Evolutionary conservation across 92 coral and sea anemone genomes (phyloP), one percentile per base, ranked within the genome.

Genomic region (Siderastrea siderea): DNA sequence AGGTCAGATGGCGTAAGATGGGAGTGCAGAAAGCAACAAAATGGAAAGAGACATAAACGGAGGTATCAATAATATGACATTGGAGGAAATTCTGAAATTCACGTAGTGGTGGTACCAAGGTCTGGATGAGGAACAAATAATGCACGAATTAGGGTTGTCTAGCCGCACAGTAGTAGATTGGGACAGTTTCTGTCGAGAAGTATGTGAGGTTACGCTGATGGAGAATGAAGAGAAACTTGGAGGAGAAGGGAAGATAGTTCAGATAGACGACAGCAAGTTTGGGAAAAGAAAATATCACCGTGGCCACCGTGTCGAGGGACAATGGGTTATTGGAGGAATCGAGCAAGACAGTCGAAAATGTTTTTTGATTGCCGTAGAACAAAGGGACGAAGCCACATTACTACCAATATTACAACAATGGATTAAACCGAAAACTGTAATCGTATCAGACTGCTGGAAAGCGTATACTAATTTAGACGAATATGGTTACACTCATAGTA

Each of bases 171-270:
- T 53, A 6, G 75, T 72, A n/a, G 26, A 68, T 46, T 68, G 72
- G n/a, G n/a, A n/a, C n/a, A n/a, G n/a, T n/a, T n/a, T n/a, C n/a
- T 49, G 78, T 12, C 78, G 46, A 6, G 69, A 65, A 45, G 69
- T 65, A 65, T 65, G 69, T 16, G 69, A 65, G 17, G 16, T 65
- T 7, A 65, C 69, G 1, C 69, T 68, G 48, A 10, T 9, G 38
- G 50, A 68, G 44, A 68, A 8, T 9, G 10, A 50, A 1, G 52
- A 68, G 50, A 68, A 26, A 45, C 49, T 68, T 26, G 52, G 73
- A 2, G 51, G 73, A 9, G 49, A 68, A 26, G 73, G 73, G 12
- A 68, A 68, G 46, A 45, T 59, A 3, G 8, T 59, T n/a, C n/a
- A n/a, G n/a, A n/a, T n/a, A n/a, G n/a, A n/a, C n/a, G n/a, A n/a